Evolutionary conservation across 2,888 invertebrate species (phyloP), one percentile per base, ranked within the genome.

Genomic region (Troides oblongomaculatus): DNA sequence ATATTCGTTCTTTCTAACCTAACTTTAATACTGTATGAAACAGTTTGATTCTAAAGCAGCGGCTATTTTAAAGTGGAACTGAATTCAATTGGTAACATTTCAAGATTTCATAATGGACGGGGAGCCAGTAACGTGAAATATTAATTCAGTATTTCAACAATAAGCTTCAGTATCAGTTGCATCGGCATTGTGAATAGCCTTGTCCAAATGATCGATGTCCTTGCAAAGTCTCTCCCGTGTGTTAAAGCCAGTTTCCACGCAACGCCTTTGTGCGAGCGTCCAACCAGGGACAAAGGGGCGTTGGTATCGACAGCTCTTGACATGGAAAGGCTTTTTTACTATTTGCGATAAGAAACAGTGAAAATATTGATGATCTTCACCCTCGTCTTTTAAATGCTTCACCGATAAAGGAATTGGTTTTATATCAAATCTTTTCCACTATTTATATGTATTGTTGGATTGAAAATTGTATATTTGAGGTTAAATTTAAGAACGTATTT

Each of bases 311-410:
- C 85, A 83, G 82, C 87, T 79, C 86, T 92, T 88, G 86, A 92
- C 90, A 90, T 79, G 88, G 83, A 90, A 92, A 91, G 83, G 87
- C 89, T 89, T 90, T 90, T 90, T 90, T 90, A 86, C 86, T 78
- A 74, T 81, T 84, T 78, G 79, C 87, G 87, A 88, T 89, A 89
- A 89, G 88, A 78, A 84, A 86, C 82, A 76, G 79, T 79, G 74
- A 78, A 76, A 78, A 79, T 76, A 76, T 75, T 73, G 68, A 72
- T 73, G 73, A n/a, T 63, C 18, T 63, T 66, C 65, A 70, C 71
- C 80, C 79, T 79, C 79, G 79, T 74, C 76, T 79, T 72, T 73
- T 74, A 74, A 81, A 81, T 81, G 80, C 80, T 86, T 83, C 81
- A 80, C 79, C 76, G 78, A 78, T 87, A 84, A 86, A 87, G 86